A percentile compares a stretch with the other conserved stretches of the same genome.
Evolutionary conservation across 1,140 invertebrate genomes (phyloP).

Genomic region (Cydia amplana): DNA sequence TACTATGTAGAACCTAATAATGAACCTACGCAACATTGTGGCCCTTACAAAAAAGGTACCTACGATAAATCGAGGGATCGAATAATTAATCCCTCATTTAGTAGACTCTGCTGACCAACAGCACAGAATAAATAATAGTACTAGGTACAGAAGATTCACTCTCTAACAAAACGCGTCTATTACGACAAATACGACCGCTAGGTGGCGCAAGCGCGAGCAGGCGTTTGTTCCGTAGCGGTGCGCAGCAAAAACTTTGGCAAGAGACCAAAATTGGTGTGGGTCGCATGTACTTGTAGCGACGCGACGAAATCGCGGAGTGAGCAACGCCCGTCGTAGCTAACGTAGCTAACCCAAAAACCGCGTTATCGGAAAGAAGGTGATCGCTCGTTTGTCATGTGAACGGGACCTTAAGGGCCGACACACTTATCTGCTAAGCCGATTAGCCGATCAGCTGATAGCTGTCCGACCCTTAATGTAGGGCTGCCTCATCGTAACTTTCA

Average conservation of each 20-base stretch:
- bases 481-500: background rate
- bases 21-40: background rate
- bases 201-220: too few relatives aligned
- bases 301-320: too few relatives aligned
- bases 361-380: background rate
- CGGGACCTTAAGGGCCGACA: slow-evolving; percentile 16
- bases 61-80: background rate
- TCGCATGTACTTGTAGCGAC: too few relatives aligned
- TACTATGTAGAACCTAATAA: background rate
- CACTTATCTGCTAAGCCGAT: slow-evolving; percentile 12
- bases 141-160: too few relatives aligned
- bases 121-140: too few relatives aligned
- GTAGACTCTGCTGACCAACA: too few relatives aligned
- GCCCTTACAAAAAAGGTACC: background rate
- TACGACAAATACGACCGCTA: too few relatives aligned
- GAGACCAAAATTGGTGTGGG: too few relatives aligned
- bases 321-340: too few relatives aligned
- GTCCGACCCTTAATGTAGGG: slow-evolving; percentile 9
- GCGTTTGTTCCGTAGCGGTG: too few relatives aligned
- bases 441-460: slow-evolving; percentile 7
- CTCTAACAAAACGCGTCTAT: too few relatives aligned
- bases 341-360: slow-evolving; percentile 9
- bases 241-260: too few relatives aligned
- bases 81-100: background rate
- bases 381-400: slow-evolving; percentile 12